Base-by-base conservation (phyloP, 2,888 invertebrate genomes). In the Junonia oenone region DNA sequence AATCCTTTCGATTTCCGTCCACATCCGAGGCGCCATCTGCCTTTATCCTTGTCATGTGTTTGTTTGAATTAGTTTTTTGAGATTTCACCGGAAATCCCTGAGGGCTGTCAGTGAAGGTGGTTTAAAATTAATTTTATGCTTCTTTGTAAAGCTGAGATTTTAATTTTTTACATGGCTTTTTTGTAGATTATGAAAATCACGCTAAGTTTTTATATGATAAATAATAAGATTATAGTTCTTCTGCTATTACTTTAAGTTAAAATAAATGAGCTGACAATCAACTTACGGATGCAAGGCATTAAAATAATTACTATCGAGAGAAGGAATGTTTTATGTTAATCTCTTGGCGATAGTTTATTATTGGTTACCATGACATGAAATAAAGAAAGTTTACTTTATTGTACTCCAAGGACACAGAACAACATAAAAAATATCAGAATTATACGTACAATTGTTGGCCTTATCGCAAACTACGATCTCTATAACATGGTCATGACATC, bases 1-100 rank as follows among this genome's bases (percentile, higher is more conserved):
- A 75, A 71, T 67, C 55, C 89, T 89, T 90, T 89, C 89, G 88
- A 87, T 90, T 89, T 90, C 89, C 89, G 87, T 70, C 71, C 72
- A 55, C 61, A 49, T 54, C 38, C 58, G 65, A 75, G 84, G 87
- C 87, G 86, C 89, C 89, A 90, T 88, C 87, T 90, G 90, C 82
- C 67, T 72, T 76, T 72, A 75, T 83, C 78, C 81, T 77, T 74
- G 77, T 80, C 78, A 76, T 78, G 79, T 83, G 81, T 85, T 84
- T 83, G 80, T 84, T 83, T 81, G 76, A 72, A 81, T 78, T 69
- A 66, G 63, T 73, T 81, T 83, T 85, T 85, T 81, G 46, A 64
- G 84, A 83, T 87, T 85, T 81, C 81, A 84, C 87, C 87, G 88
- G 87, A 88, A 77, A 78, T 70, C 37, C 27, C 57, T 50, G 15